Percentiles rank a stretch among this genome's conserved stretches.
phyloP scores from a whole-genome alignment of 1,140 invertebrate genomes.

The Dreissena rostriformis region DNA sequence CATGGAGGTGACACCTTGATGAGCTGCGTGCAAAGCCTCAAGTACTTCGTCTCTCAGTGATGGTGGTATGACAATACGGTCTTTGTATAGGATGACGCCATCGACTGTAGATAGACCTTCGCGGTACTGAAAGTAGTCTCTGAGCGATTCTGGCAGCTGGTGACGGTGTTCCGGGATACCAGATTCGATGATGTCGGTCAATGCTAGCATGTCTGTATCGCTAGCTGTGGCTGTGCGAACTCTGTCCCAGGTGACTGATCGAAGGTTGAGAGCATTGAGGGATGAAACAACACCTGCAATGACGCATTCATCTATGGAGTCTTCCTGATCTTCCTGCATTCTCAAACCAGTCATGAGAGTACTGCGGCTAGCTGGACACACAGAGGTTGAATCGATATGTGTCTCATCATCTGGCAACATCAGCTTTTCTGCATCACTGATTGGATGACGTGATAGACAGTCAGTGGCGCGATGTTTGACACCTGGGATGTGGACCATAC shows the following conservation, averaged over 20 bases:
- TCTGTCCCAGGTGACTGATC: slow-evolving; percentile 53
- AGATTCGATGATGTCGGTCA: slow-evolving; percentile 12
- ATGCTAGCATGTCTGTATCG: slow-evolving; percentile 50
- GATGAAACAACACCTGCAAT: not conserved
- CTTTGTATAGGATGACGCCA: slow-evolving; percentile 57
- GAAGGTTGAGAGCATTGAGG: not conserved
- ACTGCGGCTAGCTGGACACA: not conserved
- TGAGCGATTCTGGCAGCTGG: slow-evolving; percentile 39
- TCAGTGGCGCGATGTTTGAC: slow-evolving; percentile 49
- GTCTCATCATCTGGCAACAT: slow-evolving; percentile 42
- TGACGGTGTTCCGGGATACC: slow-evolving; percentile 46
- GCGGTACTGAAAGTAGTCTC: slow-evolving; percentile 55
- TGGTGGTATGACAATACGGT: slow-evolving; percentile 38
- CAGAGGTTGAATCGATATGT: not conserved
- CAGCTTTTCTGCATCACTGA: slow-evolving; percentile 13
- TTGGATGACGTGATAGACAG: slow-evolving; percentile 46
- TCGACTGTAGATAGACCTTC: slow-evolving; percentile 39
- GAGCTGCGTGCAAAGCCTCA: slow-evolving; percentile 53
- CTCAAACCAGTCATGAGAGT: not conserved
- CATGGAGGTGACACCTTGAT: slow-evolving; percentile 61
- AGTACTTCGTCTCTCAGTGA: slow-evolving; percentile 31
- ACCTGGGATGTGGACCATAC: slow-evolving; percentile 56
- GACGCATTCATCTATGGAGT: not conserved
- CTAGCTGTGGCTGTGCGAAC: slow-evolving; percentile 48
- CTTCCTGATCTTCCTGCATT: not conserved